Evolutionary conservation across 2,797 vertebrate genomes (phyloP).

Genomic region (Chloroceryle inda): DNA sequence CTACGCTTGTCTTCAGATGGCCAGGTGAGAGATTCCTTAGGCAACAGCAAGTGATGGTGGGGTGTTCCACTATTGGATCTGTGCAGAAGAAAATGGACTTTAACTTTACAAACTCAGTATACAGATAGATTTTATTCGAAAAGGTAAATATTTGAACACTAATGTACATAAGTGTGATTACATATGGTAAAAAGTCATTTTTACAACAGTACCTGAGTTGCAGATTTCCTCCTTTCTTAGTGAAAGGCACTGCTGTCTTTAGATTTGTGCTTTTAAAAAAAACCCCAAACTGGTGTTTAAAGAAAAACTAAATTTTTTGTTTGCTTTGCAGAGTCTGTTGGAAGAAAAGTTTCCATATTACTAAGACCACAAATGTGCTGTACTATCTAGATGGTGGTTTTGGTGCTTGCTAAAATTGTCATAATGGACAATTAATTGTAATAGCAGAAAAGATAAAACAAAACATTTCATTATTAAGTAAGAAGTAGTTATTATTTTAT

Average conservation of each 20-base stretch:
- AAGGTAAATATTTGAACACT: not conserved
- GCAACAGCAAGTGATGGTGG: not conserved
- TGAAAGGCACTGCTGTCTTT: not conserved
- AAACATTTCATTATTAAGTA: not conserved
- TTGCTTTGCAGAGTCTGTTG: not conserved
- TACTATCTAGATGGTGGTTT: slow-evolving; percentile 35
- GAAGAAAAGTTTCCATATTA: slow-evolving; percentile 11
- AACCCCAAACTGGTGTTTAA: not conserved
- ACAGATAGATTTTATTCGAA: not conserved
- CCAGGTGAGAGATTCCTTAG: not conserved
- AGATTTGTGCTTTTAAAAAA: not conserved
- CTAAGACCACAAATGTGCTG: not conserved
- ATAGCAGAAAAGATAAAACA: not conserved
- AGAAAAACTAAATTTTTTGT: not conserved
- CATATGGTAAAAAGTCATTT: not conserved
- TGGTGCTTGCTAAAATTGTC: slow-evolving; percentile 56
- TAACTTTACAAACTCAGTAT: not conserved
- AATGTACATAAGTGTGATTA: not conserved
- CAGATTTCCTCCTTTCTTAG: not conserved
- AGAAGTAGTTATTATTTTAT: not conserved
- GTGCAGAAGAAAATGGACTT: not conserved
- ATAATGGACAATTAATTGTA: slow-evolving; percentile 25
- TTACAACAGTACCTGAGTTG: not conserved
- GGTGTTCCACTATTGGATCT: not conserved
- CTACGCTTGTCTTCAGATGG: not conserved